Evolutionary conservation across 2,888 invertebrate species (phyloP), one percentile per base, ranked within the genome.

Genomic region (Orthosia cruda): DNA sequence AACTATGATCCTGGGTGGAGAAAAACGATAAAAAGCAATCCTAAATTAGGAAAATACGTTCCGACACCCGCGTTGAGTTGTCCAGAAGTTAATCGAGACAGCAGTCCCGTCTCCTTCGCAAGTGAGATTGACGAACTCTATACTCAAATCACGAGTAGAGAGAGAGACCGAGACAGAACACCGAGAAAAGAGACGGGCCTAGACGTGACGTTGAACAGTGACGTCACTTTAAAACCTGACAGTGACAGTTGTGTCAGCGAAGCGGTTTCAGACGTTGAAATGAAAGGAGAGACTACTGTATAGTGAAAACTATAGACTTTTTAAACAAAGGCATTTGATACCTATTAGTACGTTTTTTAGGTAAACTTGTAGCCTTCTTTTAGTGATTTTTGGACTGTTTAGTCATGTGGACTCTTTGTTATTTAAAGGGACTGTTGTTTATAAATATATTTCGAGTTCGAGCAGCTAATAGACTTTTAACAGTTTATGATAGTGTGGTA

Each of bases 41-140:
- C 95, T 0, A 94, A 95, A 66, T 82, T 95, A 79, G 95, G 95
- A 0, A 95, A 95, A 84, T 96, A 95, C 79, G 96, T 95, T 16
- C 94, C 94, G 0, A 94, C 95, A 0, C 96, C 96, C 0, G 96
- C 96, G 1, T 87, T 95, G 4, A 96, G 96, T 74, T 96, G 96
- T 88, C 96, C 96, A 0, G 96, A 96, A 80, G 96, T 96, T 0
- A 96, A 96, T 77, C 86, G 96, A 5, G 95, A 96, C 11, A 94
- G 90, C 59, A 94, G 96, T 87, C 96, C 97, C 0, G 94, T 94
- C 32, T 96, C 97, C 0, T 95, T 95, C 81, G 89, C 94, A 59
- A 97, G 97, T 88, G 97, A 97, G 84, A 94, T 98, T 66, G 98
- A 98, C 88, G 98, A 98, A 89, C 94, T 98, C 13, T 98, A 98